Percentiles rank a stretch among this genome's conserved stretches.
These are phyloP conservation scores for Catagonus wagneri DNA, from an alignment of 2,113 vertebrate genomes.

Conservation along the genomic window DNA sequence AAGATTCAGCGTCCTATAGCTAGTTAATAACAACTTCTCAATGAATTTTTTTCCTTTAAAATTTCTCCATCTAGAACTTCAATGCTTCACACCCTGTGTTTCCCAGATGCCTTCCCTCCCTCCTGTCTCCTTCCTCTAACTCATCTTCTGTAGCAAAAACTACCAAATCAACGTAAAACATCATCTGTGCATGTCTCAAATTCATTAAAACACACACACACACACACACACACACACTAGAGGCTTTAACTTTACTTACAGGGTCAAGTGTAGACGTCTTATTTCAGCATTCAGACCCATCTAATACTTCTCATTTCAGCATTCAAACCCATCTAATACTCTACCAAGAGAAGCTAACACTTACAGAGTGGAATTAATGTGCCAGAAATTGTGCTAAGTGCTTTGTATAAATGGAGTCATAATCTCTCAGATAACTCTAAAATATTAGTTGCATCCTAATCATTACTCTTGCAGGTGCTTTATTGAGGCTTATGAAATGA, in stretches of 20 bases:
- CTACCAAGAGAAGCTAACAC: not conserved
- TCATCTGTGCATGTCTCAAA: not conserved
- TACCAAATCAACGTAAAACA: not conserved
- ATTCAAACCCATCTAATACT: not conserved
- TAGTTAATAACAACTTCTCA: not conserved
- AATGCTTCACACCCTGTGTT: not conserved
- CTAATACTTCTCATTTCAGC: not conserved
- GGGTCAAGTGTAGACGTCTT: conserved; percentile 4
- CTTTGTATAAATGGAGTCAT: not conserved
- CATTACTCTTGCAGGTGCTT: not conserved
- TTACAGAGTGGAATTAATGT: not conserved
- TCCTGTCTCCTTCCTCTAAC: not conserved
- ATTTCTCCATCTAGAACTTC: not conserved
- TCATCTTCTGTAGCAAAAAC: not conserved
- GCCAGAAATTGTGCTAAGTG: not conserved
- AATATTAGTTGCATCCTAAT: not conserved
- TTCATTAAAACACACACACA: too few relatives aligned
- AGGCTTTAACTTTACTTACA: not conserved
- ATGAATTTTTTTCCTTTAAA: not conserved
- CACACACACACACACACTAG: not conserved
- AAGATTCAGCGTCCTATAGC: not conserved
- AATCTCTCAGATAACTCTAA: not conserved
- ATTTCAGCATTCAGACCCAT: not conserved
- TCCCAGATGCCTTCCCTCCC: not conserved
- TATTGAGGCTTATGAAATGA: not conserved